Conservation (phyloP, 1,140 invertebrate genomes). For the Papilio dardanus region DNA sequence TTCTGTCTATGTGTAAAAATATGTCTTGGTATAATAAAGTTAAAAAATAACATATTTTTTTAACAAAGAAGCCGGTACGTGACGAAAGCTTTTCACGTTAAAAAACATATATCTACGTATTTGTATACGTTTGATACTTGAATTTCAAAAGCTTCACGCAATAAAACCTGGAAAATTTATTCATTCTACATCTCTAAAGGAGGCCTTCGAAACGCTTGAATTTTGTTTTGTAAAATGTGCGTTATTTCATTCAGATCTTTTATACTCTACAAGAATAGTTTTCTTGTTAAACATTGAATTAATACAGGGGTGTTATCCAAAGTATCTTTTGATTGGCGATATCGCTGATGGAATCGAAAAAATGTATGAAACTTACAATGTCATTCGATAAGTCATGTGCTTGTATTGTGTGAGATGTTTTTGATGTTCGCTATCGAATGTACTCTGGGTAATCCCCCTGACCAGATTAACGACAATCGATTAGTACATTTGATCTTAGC, state of each 20-base stretch:
- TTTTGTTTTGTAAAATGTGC: conserved; percentile 6
- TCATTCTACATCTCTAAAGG: conserved; percentile 8
- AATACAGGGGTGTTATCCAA: no score
- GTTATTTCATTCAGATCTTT: not conserved
- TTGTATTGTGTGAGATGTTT: no score
- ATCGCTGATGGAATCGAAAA: no score
- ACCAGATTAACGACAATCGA: no score
- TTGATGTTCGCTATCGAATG: no score
- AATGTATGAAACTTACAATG: no score
- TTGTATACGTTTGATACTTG: not conserved
- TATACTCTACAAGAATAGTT: not conserved
- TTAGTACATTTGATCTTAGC: no score
- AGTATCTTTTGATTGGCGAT: no score
- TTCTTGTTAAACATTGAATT: not conserved
- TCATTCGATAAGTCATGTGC: no score
- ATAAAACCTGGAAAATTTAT: conserved; percentile 26
- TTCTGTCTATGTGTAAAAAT: not conserved
- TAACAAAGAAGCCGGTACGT: not conserved
- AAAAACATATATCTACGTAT: conserved; percentile 9
- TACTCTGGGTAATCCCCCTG: no score
- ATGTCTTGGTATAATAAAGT: not conserved
- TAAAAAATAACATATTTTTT: not conserved
- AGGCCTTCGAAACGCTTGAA: conserved; percentile 13
- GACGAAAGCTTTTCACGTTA: conserved; percentile 4
- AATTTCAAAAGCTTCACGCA: conserved; percentile 13